Evolutionary conservation across 53 echinoderm and acorn worm genomes (phyloP).

Genomic region (Holothuria leucospilota): DNA sequence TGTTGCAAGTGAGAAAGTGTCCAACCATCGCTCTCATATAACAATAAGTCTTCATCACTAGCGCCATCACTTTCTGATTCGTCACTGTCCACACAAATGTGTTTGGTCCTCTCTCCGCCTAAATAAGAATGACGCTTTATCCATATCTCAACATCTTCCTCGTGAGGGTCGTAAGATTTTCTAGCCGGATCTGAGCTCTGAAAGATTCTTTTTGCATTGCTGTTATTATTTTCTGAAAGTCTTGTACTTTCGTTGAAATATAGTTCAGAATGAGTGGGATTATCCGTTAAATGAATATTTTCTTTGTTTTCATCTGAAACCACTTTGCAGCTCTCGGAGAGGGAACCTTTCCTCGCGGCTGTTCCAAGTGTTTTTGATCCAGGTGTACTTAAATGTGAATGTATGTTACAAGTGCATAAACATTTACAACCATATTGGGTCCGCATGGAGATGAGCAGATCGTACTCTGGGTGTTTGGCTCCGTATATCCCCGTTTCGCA

Average conservation of each 20-base stretch:
- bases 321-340: too few species aligned
- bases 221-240: constrained; percentile 1
- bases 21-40: background rate
- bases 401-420: constrained; percentile 15
- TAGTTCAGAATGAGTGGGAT: too few species aligned
- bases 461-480: background rate
- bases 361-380: too few species aligned
- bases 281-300: too few species aligned
- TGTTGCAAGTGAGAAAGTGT: background rate
- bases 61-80: too few species aligned
- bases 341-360: too few species aligned
- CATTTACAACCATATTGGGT: constrained; percentile 23
- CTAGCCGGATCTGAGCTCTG: constrained; percentile 30
- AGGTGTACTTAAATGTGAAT: too few species aligned
- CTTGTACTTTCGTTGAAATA: too few species aligned
- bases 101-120: background rate
- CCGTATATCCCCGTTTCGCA: background rate
- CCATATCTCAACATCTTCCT: constrained; percentile 20
- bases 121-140: constrained; percentile 12
- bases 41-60: background rate
- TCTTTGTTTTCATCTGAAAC: too few species aligned
- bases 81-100: too few species aligned
- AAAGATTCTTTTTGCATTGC: constrained; percentile 21
- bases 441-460: constrained; percentile 12
- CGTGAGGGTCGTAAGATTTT: background rate